Evolutionary conservation across 2,888 invertebrate genomes (phyloP).

Genomic region (Lucinisca nassula): DNA sequence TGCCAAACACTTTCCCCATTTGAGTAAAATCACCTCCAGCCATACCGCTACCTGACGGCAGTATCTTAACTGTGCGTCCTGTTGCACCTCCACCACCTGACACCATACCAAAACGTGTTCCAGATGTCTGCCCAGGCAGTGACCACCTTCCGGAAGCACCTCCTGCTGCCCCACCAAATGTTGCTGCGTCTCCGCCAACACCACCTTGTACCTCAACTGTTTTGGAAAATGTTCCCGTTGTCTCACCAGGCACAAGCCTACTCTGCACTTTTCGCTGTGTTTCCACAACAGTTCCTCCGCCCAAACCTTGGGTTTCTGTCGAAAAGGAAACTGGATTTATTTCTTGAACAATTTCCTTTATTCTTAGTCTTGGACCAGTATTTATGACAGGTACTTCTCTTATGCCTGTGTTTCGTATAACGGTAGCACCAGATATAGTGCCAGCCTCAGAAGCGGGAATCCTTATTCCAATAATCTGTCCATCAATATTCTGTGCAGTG

Average conservation of each 20-base stretch:
- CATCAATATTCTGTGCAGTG: constrained; percentile 20
- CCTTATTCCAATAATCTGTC: constrained; percentile 49
- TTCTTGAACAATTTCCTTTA: constrained; percentile 56
- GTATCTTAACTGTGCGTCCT: neutral
- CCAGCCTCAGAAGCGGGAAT: constrained; percentile 26
- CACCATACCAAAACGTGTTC: neutral
- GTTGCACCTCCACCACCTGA: constrained; percentile 2
- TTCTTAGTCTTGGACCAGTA: constrained; percentile 33
- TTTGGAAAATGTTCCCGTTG: neutral
- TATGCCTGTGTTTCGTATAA: constrained; percentile 22
- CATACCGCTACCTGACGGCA: constrained; percentile 36
- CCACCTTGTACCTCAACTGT: neutral
- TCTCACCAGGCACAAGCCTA: neutral
- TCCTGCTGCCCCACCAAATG: constrained; percentile 1
- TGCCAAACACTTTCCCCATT: constrained; percentile 56
- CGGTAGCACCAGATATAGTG: constrained; percentile 53
- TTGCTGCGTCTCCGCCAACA: neutral
- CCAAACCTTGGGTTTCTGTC: constrained; percentile 8
- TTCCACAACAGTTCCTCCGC: neutral
- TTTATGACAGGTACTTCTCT: constrained; percentile 35
- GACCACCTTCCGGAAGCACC: constrained; percentile 15
- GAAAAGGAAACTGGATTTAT: constrained; percentile 50
- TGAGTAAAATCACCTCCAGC: constrained; percentile 61
- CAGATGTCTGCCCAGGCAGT: neutral
- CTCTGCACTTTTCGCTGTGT: neutral